A percentile compares a stretch with the other conserved stretches of the same genome.
Conservation (phyloP, 2,888 invertebrate genomes). For the Drosophila eohydei region DNA sequence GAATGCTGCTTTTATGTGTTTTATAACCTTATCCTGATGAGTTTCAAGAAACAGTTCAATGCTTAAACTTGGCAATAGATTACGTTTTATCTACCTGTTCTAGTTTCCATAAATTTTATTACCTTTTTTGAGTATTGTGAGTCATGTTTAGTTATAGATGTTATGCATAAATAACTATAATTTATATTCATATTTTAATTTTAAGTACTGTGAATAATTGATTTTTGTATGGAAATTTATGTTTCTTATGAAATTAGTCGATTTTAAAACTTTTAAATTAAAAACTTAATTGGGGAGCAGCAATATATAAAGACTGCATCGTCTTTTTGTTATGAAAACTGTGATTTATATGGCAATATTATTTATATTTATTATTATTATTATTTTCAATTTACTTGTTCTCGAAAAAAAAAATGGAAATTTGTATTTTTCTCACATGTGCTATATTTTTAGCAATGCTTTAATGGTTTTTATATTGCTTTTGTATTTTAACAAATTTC, state of each 20-base stretch:
- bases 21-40: no score
- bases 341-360: not conserved
- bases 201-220: no score
- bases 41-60: no score
- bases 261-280: not conserved
- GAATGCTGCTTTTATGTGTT: not conserved
- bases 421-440: not conserved
- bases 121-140: not conserved
- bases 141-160: not conserved
- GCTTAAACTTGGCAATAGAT: no score
- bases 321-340: not conserved
- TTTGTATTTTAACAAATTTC: not conserved
- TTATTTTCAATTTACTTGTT: not conserved
- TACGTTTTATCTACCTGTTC: no score
- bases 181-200: not conserved
- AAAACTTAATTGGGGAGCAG: not conserved
- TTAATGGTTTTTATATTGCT: conserved; percentile 2
- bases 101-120: no score
- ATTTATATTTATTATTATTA: not conserved
- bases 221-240: not conserved
- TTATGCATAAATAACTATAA: not conserved
- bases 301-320: not conserved
- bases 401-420: not conserved
- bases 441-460: conserved; percentile 17
- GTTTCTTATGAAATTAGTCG: not conserved